Evolutionary conservation across 2,113 vertebrate genomes (phyloP).

Genomic region (Prietella phreatophila): DNA sequence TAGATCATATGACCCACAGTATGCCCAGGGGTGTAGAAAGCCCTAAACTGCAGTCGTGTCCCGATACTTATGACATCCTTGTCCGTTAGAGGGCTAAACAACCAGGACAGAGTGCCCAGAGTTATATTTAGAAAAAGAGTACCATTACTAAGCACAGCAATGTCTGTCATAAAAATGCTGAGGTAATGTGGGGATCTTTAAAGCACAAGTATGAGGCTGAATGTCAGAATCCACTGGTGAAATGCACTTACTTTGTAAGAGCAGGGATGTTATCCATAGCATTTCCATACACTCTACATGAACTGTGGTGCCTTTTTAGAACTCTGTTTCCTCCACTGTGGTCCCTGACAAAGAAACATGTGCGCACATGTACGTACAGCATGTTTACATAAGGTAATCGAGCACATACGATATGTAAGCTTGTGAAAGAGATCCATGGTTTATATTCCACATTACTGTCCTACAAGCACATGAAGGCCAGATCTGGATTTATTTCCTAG

Average conservation of each 20-base stretch:
- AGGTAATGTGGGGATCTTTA: neutral
- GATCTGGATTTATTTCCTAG: neutral
- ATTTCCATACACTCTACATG: constrained; percentile 89
- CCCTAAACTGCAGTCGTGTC: constrained; percentile 79
- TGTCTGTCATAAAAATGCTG: neutral
- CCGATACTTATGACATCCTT: constrained; percentile 83
- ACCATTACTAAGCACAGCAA: neutral
- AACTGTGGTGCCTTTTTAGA: constrained; percentile 75
- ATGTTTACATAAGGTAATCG: neutral
- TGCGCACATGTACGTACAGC: neutral
- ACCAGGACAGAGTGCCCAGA: neutral
- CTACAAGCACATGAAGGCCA: neutral
- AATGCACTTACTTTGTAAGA: constrained; percentile 86
- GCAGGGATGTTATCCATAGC: constrained; percentile 86
- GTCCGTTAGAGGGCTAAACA: constrained; percentile 81
- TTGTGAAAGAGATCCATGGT: neutral
- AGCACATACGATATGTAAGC: neutral
- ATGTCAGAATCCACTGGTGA: neutral
- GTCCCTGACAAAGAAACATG: constrained; percentile 76
- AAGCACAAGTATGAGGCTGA: neutral
- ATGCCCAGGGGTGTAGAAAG: constrained; percentile 89
- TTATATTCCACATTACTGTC: constrained; percentile 6
- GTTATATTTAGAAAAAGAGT: neutral
- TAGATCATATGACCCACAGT: constrained; percentile 95
- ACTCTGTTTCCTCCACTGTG: constrained; percentile 91